Base-by-base conservation (phyloP, 2,888 invertebrate genomes). In the Griposia aprilina region DNA sequence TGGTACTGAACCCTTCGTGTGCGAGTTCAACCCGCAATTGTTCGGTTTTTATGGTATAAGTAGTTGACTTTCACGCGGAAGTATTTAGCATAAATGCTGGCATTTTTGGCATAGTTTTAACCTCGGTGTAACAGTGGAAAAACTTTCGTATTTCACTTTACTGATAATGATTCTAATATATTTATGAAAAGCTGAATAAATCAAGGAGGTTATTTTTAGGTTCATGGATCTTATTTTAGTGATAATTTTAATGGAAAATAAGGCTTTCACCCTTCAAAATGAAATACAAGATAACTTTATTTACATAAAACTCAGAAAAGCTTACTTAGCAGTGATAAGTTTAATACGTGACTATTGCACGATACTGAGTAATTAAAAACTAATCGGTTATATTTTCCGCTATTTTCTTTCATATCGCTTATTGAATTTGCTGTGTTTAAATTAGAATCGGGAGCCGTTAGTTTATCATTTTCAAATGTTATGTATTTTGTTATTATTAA, bases 351-450 rank as follows among this genome's bases (percentile, higher is more conserved):
- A 62, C 48, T 23, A 59, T 26, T 48, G 20, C 63, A 41, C 41
- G 23, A 59, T 52, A 76, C 23, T n/a, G 5, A 50, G 67, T 80
- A 45, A 73, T 80, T 76, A 62, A 74, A 71, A 83, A 60, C 17
- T 10, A 66, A 73, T 80, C 2, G 5, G 65, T 66, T 71, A 3
- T 26, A 55, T 30, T 65, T 36, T 48, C 11, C 30, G 0, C 36
- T 52, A 23, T n/a, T 60, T 70, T 73, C 30, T 65, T 65, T 62
- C 20, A 59, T 59, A 67, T 15, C 17, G 7, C 15, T 41, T 63
- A 82, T 41, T 52, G 17, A 55, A 63, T 63, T 72, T 68, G 15
- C 15, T n/a, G 7, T 17, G 26, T 26, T 68, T 36, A 52, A 36
- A 36, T 36, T 0, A n/a, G 11, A 55, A 36, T 23, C 36, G 0